Conservation (phyloP, 2,888 invertebrate genomes). For the Hirtodrosophila histrioides region DNA sequence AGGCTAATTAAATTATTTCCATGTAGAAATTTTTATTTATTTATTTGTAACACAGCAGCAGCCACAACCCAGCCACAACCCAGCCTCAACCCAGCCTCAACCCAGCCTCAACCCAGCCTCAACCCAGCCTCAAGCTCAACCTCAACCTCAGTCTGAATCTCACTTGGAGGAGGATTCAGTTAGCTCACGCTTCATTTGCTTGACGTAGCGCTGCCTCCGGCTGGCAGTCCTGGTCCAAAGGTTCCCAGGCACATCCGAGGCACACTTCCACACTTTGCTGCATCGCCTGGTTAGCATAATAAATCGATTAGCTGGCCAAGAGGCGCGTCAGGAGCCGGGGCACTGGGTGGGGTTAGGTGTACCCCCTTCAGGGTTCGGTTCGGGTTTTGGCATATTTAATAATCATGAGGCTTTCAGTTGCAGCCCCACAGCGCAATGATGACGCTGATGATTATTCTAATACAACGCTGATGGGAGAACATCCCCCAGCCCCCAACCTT, state of each 20-base stretch:
- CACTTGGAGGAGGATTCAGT: conserved; percentile 3
- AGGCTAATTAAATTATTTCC: conserved; percentile 44
- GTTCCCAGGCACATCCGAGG: conserved; percentile 18
- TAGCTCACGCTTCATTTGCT: conserved; percentile 67
- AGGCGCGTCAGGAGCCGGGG: conserved; percentile 18
- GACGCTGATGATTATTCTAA: conserved; percentile 77
- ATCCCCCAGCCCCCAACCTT: conserved; percentile 14
- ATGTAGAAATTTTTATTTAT: conserved; percentile 19
- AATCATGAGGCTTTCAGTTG: conserved; percentile 67
- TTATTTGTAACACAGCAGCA: conserved; percentile 16
- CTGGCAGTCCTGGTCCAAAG: conserved; percentile 1
- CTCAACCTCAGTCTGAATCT: conserved; percentile 4
- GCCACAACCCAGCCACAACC: background rate
- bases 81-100: conserved; percentile 4
- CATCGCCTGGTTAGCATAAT: conserved; percentile 80
- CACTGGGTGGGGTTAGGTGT: conserved; percentile 5
- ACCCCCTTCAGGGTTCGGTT: conserved; percentile 3
- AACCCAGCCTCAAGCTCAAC: conserved; percentile 1
- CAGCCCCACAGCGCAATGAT: conserved; percentile 50
- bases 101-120: background rate
- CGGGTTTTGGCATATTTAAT: conserved; percentile 75
- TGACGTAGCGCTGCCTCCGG: conserved; percentile 28
- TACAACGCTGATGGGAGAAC: conserved; percentile 43
- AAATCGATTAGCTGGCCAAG: conserved; percentile 74
- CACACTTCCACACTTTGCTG: conserved; percentile 60